Evolutionary conservation across 2,113 vertebrate species (phyloP).

Genomic region (Xyrauchen texanus): DNA sequence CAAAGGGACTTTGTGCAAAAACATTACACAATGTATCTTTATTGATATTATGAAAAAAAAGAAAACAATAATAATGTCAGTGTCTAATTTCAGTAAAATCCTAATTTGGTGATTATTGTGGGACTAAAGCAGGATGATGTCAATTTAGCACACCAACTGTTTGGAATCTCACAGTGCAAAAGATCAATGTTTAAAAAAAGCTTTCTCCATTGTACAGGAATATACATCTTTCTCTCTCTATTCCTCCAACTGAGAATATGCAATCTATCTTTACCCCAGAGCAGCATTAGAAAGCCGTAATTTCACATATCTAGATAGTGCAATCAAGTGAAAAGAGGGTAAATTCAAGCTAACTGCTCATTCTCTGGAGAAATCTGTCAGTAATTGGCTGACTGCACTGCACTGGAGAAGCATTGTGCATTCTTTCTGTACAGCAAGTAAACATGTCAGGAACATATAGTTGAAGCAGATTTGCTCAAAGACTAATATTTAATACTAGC

Average conservation of each 20-base stretch:
- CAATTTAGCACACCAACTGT: slow-evolving; percentile 20
- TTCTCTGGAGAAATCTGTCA: slow-evolving; percentile 44
- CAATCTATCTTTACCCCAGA: slow-evolving; percentile 55
- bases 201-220: slow-evolving; percentile 30
- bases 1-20: no score
- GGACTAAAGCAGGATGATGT: neutral
- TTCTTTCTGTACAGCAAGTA: slow-evolving; percentile 5
- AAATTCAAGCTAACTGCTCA: slow-evolving; percentile 54
- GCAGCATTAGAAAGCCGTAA: slow-evolving; percentile 49
- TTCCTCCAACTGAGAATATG: slow-evolving; percentile 38
- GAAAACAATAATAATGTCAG: no score
- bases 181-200: slow-evolving; percentile 9
- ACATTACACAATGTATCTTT: no score
- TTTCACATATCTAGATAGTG: slow-evolving; percentile 52
- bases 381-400: slow-evolving; percentile 54
- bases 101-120: no score
- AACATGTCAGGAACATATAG: slow-evolving; percentile 31
- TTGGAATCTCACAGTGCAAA: neutral
- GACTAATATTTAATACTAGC: slow-evolving; percentile 16
- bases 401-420: slow-evolving; percentile 19
- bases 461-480: neutral
- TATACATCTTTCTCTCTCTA: slow-evolving; percentile 9
- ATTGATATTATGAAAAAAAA: no score
- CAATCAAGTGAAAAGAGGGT: slow-evolving; percentile 60
- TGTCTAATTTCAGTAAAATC: no score